Conservation (phyloP, 1,140 invertebrate genomes). For the Drosophila mauritiana region DNA sequence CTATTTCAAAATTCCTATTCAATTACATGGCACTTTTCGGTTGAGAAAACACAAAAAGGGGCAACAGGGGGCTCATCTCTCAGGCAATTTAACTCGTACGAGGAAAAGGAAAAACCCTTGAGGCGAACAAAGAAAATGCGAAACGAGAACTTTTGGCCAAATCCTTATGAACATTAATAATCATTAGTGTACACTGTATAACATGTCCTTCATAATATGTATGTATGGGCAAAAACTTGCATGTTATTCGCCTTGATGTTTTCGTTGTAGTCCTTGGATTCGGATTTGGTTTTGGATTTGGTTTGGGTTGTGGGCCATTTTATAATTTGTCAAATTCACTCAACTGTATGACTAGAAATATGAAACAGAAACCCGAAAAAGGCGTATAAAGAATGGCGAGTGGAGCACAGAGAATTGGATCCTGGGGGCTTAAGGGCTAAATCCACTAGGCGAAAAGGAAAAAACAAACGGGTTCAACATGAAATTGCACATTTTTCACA, state of each 20-base stretch:
- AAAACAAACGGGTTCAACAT: slow-evolving; percentile 56
- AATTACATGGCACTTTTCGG: slow-evolving; percentile 57
- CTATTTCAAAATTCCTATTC: slow-evolving; percentile 41
- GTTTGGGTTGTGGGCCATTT: slow-evolving; percentile 51
- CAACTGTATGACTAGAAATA: slow-evolving; percentile 67
- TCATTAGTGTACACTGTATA: slow-evolving; percentile 64
- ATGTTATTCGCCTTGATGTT: slow-evolving; percentile 9
- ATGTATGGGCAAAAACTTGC: slow-evolving; percentile 25
- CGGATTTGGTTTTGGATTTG: no score
- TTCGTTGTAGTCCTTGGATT: slow-evolving; percentile 13
- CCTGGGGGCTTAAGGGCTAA: slow-evolving; percentile 18
- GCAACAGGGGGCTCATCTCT: slow-evolving; percentile 56
- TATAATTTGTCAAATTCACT: slow-evolving; percentile 81
- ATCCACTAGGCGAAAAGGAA: slow-evolving; percentile 8
- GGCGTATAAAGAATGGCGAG: slow-evolving; percentile 20
- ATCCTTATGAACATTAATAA: slow-evolving; percentile 77
- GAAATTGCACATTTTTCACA: slow-evolving; percentile 82
- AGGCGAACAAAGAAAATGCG: slow-evolving; percentile 29
- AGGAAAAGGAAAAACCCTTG: slow-evolving; percentile 27
- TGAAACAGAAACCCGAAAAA: slow-evolving; percentile 45
- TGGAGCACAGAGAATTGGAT: slow-evolving; percentile 33
- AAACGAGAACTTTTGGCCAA: slow-evolving; percentile 58
- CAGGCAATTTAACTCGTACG: slow-evolving; percentile 59
- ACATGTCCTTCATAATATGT: slow-evolving; percentile 21
- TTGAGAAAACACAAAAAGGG: slow-evolving; percentile 10